phyloP scores from a whole-genome alignment of 1,140 invertebrate genomes.

The Brachionus asplanchnoidis region DNA sequence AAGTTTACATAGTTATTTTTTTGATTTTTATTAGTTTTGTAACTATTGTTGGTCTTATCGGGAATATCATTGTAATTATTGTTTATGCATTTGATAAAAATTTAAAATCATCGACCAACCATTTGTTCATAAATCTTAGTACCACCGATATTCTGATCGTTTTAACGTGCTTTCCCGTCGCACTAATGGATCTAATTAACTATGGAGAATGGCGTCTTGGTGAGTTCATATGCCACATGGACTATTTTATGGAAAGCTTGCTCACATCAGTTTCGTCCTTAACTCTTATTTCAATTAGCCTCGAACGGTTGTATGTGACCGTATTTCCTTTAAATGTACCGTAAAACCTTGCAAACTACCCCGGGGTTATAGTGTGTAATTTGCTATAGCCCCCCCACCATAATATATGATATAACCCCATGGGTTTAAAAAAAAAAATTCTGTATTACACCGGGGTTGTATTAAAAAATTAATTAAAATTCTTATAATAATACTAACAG shows the following conservation, averaged over 20 bases:
- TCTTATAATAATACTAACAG: too few relatives aligned
- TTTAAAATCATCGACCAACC: not conserved
- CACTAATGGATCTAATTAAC: not conserved
- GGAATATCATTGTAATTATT: constrained; percentile 7
- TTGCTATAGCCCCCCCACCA: too few relatives aligned
- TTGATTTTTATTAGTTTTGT: not conserved
- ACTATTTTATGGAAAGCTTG: constrained; percentile 46
- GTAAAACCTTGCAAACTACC: too few relatives aligned
- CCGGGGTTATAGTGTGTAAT: too few relatives aligned
- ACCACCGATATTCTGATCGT: constrained; percentile 17
- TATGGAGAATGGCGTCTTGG: not conserved
- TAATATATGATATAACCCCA: too few relatives aligned
- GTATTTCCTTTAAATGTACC: constrained; percentile 46
- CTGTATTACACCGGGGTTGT: too few relatives aligned
- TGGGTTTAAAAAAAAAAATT: too few relatives aligned
- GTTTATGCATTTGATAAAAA: not conserved
- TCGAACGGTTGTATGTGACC: constrained; percentile 42
- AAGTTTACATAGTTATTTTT: not conserved
- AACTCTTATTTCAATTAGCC: not conserved
- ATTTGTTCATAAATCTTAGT: constrained; percentile 25
- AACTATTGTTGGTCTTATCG: not conserved
- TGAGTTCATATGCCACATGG: not conserved
- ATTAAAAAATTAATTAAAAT: too few relatives aligned
- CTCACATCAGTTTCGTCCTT: constrained; percentile 44
- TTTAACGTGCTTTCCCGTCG: constrained; percentile 20